phyloP scores from a whole-genome alignment of 2,113 vertebrate species.

The Tupaia chinensis region DNA sequence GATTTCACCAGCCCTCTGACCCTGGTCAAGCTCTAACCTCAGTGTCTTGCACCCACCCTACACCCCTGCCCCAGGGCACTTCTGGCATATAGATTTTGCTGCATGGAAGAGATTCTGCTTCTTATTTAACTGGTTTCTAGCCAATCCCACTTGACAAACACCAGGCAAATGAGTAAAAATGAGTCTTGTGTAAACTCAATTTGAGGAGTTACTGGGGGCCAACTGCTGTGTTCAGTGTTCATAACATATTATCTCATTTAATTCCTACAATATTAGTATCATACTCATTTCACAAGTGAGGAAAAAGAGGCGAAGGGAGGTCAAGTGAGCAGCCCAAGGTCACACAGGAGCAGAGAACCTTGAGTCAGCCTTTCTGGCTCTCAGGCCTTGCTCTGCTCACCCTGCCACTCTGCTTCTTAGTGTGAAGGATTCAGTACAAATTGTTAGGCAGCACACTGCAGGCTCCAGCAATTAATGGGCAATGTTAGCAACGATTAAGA shows the following conservation, averaged over 20 bases:
- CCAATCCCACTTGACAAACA: not conserved
- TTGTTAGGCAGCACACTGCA: not conserved
- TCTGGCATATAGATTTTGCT: not conserved
- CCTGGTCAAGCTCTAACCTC: not conserved
- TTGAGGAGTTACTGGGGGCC: not conserved
- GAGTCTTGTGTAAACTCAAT: not conserved
- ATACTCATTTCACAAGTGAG: not conserved
- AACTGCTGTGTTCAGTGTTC: not conserved
- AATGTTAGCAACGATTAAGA: fast-evolving
- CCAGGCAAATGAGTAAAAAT: not conserved
- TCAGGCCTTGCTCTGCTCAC: not conserved
- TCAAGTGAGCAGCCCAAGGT: not conserved
- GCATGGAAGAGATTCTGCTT: not conserved
- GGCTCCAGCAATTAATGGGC: not conserved
- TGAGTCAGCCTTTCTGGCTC: not conserved
- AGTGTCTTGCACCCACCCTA: not conserved
- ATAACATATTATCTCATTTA: fast-evolving
- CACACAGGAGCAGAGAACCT: not conserved
- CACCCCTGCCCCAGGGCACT: not conserved
- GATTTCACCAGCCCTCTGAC: not conserved
- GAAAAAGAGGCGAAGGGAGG: not conserved
- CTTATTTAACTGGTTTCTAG: not conserved
- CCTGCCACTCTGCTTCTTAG: not conserved
- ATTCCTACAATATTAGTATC: not conserved
- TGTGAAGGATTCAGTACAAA: not conserved